A percentile compares a stretch with the other conserved stretches of the same genome.
phyloP scores from a whole-genome alignment of 2,888 invertebrate genomes.

The Drosophila recens region DNA sequence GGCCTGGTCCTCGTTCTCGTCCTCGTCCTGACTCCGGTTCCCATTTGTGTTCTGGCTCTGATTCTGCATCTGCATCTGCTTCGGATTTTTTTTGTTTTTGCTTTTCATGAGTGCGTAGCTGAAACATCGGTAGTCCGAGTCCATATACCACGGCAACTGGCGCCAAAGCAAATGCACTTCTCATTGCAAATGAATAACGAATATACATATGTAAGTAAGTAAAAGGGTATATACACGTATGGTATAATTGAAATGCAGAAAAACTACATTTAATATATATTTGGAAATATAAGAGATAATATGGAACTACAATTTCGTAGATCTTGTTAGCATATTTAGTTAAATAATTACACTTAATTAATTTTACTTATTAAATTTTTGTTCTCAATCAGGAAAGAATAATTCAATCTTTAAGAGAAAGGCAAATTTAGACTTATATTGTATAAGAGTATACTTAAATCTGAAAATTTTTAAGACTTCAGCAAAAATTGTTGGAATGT shows the following conservation, averaged over 20 bases:
- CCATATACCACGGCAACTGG: conserved; percentile 44
- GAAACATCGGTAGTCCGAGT: conserved; percentile 46
- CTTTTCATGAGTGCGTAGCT: conserved; percentile 44
- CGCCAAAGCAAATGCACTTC: conserved; percentile 63
- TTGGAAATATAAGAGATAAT: background rate
- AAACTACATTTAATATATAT: background rate
- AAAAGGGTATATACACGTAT: background rate
- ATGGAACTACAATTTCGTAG: too few species aligned
- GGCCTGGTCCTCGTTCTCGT: conserved; percentile 15
- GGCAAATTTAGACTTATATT: too few species aligned
- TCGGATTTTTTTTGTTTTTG: conserved; percentile 3
- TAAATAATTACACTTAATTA: too few species aligned
- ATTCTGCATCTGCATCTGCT: conserved; percentile 31
- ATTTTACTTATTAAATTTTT: too few species aligned
- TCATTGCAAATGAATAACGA: conserved; percentile 12
- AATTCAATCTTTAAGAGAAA: too few species aligned
- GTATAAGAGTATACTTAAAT: too few species aligned
- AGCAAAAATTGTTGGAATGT: too few species aligned
- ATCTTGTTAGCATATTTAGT: too few species aligned
- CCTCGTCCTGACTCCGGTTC: conserved; percentile 1
- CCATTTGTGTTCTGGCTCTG: conserved; percentile 24
- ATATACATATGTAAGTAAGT: background rate
- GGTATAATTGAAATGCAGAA: background rate
- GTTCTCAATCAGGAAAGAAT: too few species aligned
- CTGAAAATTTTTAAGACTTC: too few species aligned